These are phyloP conservation scores for Stenichneumon culpator DNA, from an alignment of 2,888 invertebrate genomes.

Conservation along the genomic window DNA sequence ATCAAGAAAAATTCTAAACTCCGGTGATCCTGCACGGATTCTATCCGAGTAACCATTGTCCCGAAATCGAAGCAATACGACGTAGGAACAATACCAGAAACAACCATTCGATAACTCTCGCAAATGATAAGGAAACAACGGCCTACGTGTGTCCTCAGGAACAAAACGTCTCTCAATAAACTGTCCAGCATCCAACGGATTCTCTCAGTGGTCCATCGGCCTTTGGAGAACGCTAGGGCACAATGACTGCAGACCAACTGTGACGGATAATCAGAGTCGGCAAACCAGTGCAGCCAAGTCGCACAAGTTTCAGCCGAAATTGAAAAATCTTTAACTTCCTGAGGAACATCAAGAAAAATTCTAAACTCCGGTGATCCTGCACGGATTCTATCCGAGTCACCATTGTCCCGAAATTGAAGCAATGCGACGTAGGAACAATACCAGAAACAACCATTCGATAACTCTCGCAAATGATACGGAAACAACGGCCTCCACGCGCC, in stretches of 20 bases:
- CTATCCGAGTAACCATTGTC: neutral
- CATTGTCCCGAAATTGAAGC: neutral
- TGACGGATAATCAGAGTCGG: neutral
- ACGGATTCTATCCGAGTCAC: neutral
- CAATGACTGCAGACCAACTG: neutral
- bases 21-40: too few species aligned
- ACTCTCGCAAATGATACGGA: too few species aligned
- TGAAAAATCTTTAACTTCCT: neutral
- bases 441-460: neutral
- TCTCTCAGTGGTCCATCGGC: too few species aligned
- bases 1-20: too few species aligned
- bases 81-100: too few species aligned
- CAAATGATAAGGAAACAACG: too few species aligned
- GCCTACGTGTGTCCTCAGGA: neutral
- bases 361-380: neutral
- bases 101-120: too few species aligned
- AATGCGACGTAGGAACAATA: neutral
- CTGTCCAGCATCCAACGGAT: too few species aligned
- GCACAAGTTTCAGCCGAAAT: neutral
- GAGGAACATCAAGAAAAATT: neutral
- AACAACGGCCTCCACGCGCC: neutral
- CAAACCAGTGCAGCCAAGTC: neutral
- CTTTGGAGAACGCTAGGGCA: too few species aligned
- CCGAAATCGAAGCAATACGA: neutral
- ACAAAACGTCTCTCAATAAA: neutral